A percentile compares a stretch with the other conserved stretches of the same genome.
phyloP scores from a whole-genome alignment of 2,113 vertebrate genomes.

The Etia nguti region DNA sequence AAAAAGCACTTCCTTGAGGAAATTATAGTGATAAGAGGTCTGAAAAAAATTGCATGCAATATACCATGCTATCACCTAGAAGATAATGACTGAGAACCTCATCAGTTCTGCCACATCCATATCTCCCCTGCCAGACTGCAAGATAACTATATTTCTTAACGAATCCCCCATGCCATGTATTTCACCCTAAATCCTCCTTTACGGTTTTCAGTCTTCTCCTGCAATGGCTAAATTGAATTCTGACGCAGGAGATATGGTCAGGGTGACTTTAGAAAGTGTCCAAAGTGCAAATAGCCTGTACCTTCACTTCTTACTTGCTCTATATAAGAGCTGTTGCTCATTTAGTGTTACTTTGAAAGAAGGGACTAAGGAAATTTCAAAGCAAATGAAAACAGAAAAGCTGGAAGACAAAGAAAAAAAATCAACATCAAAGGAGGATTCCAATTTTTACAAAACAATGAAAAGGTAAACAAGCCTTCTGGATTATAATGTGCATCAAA shows the following conservation, averaged over 20 bases:
- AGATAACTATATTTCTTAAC: slow-evolving; percentile 53
- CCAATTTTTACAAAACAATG: neutral
- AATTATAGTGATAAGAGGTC: slow-evolving; percentile 38
- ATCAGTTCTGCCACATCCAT: slow-evolving; percentile 60
- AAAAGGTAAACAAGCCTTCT: neutral
- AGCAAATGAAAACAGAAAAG: neutral
- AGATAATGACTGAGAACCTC: slow-evolving; percentile 59
- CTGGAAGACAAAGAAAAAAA: neutral
- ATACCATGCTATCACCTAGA: slow-evolving; percentile 27
- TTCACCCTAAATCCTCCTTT: slow-evolving; percentile 61
- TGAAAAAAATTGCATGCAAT: slow-evolving; percentile 9
- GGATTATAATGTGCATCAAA: neutral
- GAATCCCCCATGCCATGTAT: slow-evolving; percentile 38
- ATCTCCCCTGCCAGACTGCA: slow-evolving; percentile 56
- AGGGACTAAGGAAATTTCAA: neutral
- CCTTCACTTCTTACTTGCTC: neutral
- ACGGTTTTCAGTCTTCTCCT: slow-evolving; percentile 47
- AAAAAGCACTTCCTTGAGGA: neutral
- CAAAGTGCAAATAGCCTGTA: slow-evolving; percentile 15
- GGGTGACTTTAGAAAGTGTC: slow-evolving; percentile 59
- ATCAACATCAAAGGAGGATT: neutral
- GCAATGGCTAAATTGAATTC: slow-evolving; percentile 61
- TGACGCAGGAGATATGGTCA: slow-evolving; percentile 45
- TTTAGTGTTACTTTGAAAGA: neutral
- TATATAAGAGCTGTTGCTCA: neutral